Evolutionary conservation across 1,140 invertebrate genomes (phyloP).

Genomic region (Pachypeltis micranthus): DNA sequence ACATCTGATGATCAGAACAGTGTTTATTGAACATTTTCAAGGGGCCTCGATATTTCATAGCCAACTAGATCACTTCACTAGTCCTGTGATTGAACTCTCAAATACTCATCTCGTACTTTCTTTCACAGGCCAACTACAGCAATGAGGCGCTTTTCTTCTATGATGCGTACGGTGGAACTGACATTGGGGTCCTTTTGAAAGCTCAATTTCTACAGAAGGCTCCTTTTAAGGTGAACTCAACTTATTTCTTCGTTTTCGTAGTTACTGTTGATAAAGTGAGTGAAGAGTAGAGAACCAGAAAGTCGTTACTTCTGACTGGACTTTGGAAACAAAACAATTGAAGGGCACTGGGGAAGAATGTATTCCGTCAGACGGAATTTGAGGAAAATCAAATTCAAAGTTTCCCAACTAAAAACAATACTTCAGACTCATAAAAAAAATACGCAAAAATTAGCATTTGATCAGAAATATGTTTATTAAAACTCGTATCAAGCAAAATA

Average conservation of each 20-base stretch:
- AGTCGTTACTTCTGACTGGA: not conserved
- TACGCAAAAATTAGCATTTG: too few species aligned
- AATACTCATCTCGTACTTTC: too few species aligned
- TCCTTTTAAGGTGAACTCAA: slow-evolving; percentile 55
- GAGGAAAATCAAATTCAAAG: not conserved
- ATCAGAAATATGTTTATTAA: too few species aligned
- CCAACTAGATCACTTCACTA: not conserved
- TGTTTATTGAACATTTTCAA: not conserved
- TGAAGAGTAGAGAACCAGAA: not conserved
- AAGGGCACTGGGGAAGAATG: not conserved
- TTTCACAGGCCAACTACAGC: slow-evolving; percentile 54
- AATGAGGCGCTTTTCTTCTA: slow-evolving; percentile 79
- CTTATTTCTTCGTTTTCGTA: not conserved
- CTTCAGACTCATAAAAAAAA: too few species aligned
- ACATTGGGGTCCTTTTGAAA: slow-evolving; percentile 72
- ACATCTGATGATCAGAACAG: not conserved
- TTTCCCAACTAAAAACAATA: not conserved
- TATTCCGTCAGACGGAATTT: not conserved
- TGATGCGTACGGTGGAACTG: slow-evolving; percentile 67
- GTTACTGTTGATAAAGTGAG: not conserved
- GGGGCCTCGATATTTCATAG: not conserved
- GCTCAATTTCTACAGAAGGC: slow-evolving; percentile 46
- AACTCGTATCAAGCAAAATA: too few species aligned
- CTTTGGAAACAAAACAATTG: not conserved
- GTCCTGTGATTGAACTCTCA: not conserved